Base-by-base conservation (phyloP, 1,140 invertebrate species). In the Bombus vancouverensis region DNA sequence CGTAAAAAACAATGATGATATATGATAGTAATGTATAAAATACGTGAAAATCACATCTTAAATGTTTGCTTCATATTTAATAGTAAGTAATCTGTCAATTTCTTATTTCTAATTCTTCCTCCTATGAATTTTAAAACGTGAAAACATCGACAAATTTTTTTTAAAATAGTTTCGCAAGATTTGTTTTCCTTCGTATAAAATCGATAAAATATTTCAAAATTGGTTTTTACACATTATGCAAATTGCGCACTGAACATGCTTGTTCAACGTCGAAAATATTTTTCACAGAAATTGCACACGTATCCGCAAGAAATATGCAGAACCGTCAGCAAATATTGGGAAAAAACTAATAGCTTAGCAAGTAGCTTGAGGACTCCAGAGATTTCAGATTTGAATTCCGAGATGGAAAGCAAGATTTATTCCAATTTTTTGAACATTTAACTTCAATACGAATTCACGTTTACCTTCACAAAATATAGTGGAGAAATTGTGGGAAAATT, bases 301-400 rank as follows among this genome's bases (percentile, higher is more conserved):
- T 32, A 13, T 75, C 73, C n/a, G 42, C 39, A 44, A 44, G 18
- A 25, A 75, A 34, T 74, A 34, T 34, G 22, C 32, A 25, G 72
- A 22, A 32, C n/a, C 42, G 18, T 32, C 13, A 6, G 73, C 25
- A 75, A 75, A 75, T 53, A 75, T 75, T 75, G 73, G 72, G 25
- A 47, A 22, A 18, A 53, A 74, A 47, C 18, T 74, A 74, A 74
- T 74, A 47, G 42, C n/a, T 18, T 44, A 22, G 15, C 39, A n/a
- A 39, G 39, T 47, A 32, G n/a, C 72, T 53, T 5, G n/a, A 12
- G 42, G 18, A 74, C 42, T 32, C 42, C n/a, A 47, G 72, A 44
- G 72, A 74, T 47, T 44, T 47, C 42, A 47, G n/a, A 9, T 34
- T 32, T 42, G 18, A 44, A 73, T n/a, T 44, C 28, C 39, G 15